Conservation (phyloP, 2,888 invertebrate genomes). For the Cephus rjabovi region DNA sequence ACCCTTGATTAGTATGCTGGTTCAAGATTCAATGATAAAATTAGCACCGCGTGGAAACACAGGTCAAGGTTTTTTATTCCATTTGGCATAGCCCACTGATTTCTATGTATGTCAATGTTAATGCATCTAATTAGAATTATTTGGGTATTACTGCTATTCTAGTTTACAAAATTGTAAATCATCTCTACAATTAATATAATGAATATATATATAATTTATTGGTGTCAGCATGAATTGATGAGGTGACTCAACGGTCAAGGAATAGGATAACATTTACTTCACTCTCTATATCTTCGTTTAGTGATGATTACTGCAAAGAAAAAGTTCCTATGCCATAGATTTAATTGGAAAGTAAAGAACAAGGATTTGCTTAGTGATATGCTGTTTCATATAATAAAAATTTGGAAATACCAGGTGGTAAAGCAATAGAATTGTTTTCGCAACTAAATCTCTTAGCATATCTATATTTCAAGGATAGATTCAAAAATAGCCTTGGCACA, state of each 20-base stretch:
- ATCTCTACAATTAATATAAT: background rate
- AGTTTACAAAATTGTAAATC: background rate
- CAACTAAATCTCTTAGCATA: constrained; percentile 9
- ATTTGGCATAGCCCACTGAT: constrained; percentile 48
- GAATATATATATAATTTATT: background rate
- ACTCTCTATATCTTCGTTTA: background rate
- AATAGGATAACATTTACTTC: background rate
- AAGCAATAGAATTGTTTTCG: background rate
- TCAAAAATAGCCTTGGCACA: constrained; percentile 51
- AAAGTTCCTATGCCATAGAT: background rate
- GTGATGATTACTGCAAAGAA: background rate
- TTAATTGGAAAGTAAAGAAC: background rate
- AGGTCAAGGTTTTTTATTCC: constrained; percentile 40
- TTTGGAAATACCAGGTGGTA: background rate
- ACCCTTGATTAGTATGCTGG: constrained; percentile 10
- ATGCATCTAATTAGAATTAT: background rate
- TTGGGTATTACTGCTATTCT: background rate
- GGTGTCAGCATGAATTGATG: background rate
- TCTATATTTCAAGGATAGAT: constrained; percentile 33
- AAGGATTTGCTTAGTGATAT: background rate
- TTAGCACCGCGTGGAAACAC: constrained; percentile 40
- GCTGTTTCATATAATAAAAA: background rate
- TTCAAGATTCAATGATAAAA: constrained; percentile 45
- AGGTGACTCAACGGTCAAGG: background rate
- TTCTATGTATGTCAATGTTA: constrained; percentile 53